Evolutionary conservation across 2,113 vertebrate genomes (phyloP), one percentile per base, ranked within the genome.

Genomic region (Lontra canadensis): DNA sequence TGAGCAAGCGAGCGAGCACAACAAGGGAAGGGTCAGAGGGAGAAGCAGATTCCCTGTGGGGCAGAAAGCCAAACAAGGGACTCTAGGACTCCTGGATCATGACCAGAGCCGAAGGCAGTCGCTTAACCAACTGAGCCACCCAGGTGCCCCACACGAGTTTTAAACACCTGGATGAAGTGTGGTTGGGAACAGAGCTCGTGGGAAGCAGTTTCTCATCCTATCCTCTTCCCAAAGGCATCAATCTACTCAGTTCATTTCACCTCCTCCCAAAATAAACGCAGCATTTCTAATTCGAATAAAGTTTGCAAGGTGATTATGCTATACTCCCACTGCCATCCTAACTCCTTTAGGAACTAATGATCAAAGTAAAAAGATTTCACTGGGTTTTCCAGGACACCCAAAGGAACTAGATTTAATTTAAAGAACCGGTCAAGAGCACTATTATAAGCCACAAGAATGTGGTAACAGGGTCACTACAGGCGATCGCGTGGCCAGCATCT

Each of bases 191-290:
- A 95, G 31, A 95, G 39, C n/a, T 55, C 29, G n/a, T 49, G 7
- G 52, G 71, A 78, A 69, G 61, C 42, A 95, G 39, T 83, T 91
- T 91, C 74, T 63, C 57, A 80, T 23, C 55, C 29, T 17, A 85
- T 5, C 63, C 34, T 79, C 71, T 81, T 88, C 42, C 25, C 39
- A 63, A 94, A 71, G 4, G 31, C 52, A 65, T 29, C 20, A 88
- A 79, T 93, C 69, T 88, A 87, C 49, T 88, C 26, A 85, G 29
- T 23, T 69, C 21, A 63, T 74, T 92, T 49, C 44, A 96, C 76
- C 42, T 94, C 61, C 34, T 69, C 42, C 67, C 88, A 94, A 90
- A 96, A 84, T 84, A 93, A 84, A 95, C 10, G 55, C 44, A 57
- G 78, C 36, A 88, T 36, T 90, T 67, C 73, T 21, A 79, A 47